These are phyloP conservation scores for Cirrhinus molitorella DNA, from an alignment of 2,797 vertebrate genomes.

Conservation along the genomic window DNA sequence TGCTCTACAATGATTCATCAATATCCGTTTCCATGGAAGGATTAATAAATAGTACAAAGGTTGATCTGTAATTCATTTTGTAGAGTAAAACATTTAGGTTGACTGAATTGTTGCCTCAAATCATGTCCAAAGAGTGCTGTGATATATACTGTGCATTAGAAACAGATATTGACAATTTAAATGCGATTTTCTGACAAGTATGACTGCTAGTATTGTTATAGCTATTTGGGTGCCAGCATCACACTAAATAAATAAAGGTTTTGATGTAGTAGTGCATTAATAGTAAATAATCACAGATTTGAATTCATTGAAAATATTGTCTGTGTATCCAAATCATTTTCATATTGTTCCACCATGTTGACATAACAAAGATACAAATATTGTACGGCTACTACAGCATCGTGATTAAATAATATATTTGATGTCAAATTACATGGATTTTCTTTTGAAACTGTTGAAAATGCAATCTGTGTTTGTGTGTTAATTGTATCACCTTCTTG, in stretches of 20 bases:
- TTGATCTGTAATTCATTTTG: neutral
- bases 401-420: neutral
- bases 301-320: neutral
- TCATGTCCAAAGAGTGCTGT: slow-evolving; percentile 20
- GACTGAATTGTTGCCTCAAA: slow-evolving; percentile 2
- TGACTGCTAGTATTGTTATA: neutral
- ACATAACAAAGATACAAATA: neutral
- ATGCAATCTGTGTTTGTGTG: neutral
- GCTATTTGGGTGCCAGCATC: neutral
- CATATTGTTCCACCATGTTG: neutral
- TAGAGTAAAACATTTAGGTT: neutral
- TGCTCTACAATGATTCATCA: neutral
- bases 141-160: slow-evolving; percentile 17
- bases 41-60: neutral
- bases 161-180: neutral
- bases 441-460: neutral
- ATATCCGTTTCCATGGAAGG: neutral
- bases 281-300: slow-evolving; percentile 2
- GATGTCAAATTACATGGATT: neutral
- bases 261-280: neutral
- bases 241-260: slow-evolving; percentile 1
- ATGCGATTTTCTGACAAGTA: neutral
- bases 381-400: neutral
- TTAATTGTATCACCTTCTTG: neutral
- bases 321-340: neutral